Base-by-base conservation (phyloP, 2,113 vertebrate species). In the Petrocephalus zakoni region DNA sequence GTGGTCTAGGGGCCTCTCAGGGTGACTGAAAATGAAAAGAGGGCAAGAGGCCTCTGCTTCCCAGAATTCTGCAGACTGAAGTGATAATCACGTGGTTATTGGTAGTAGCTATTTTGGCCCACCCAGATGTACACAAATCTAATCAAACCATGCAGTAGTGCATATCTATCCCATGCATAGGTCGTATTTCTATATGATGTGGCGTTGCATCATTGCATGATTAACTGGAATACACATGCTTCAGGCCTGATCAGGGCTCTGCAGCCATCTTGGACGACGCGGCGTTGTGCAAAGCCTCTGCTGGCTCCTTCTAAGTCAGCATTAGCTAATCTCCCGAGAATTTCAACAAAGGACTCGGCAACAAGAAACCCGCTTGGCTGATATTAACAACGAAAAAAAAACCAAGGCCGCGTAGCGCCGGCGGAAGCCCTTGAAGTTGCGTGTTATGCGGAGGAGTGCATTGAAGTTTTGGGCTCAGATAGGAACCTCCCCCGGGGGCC, bases 241-340 rank as follows among this genome's bases (percentile, higher is more conserved):
- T 25, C 29, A 1, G 68, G 4, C 15, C 17, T 84, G 83, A 89
- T 89, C 75, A 51, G 85, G 75, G 9, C 52, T 37, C 88, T 88
- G 89, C 82, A 87, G 90, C 72, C 72, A 61, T 68, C 56, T 75
- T 21, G 52, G 55, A 47, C 11, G 75, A 88, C 42, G 46, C 6
- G 19, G n/a, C 22, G 22, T 49, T 86, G 11, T 37, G 2, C 55
- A 86, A 29, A 21, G 49, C 58, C 82, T 61, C 25, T 29, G 8
- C 3, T 15, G 46, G 58, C 56, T 51, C 42, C 37, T 85, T 85
- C 86, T 53, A 68, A 55, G 11, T 78, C 21, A 1, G 53, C 78
- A 75, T 61, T 53, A 37, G 81, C 87, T 88, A 72, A 90, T 91
- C 85, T 58, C 86, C 88, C 89, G 86, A 92, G 87, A 88, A 89